phyloP scores from a whole-genome alignment of 2,888 invertebrate species.

The Dasypogon diadema region DNA sequence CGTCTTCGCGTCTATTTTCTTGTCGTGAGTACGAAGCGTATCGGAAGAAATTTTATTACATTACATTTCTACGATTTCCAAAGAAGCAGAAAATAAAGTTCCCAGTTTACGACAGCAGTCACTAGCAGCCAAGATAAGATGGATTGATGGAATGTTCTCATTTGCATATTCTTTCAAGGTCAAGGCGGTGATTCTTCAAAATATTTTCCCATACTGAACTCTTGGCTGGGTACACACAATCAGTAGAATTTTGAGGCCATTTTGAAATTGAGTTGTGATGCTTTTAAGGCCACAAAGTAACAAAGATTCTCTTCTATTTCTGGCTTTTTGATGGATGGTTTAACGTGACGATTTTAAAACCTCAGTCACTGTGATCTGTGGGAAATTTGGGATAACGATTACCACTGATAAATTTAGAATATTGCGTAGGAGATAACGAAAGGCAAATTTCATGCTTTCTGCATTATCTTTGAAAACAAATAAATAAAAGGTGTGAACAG shows the following conservation, averaged over 20 bases:
- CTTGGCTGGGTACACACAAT: background rate
- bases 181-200: slow-evolving; percentile 40
- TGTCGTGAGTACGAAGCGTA: slow-evolving; percentile 3
- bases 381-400: too few relatives aligned
- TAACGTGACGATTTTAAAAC: too few relatives aligned
- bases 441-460: too few relatives aligned
- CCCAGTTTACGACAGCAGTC: slow-evolving; percentile 20
- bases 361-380: too few relatives aligned
- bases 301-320: too few relatives aligned
- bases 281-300: too few relatives aligned
- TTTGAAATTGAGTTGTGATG: background rate
- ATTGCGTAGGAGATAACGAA: too few relatives aligned
- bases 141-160: slow-evolving; percentile 33
- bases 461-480: too few relatives aligned
- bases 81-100: slow-evolving; percentile 30
- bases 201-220: slow-evolving; percentile 35
- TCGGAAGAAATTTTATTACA: slow-evolving; percentile 28
- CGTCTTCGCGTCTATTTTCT: background rate
- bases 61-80: slow-evolving; percentile 18
- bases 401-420: too few relatives aligned
- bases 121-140: background rate
- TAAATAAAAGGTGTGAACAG: too few relatives aligned
- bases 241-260: background rate
- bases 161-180: slow-evolving; percentile 39
- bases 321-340: too few relatives aligned